Evolutionary conservation across 1,140 invertebrate species (phyloP), one percentile per base, ranked within the genome.

Genomic region (Elymnias hypermnestra): DNA sequence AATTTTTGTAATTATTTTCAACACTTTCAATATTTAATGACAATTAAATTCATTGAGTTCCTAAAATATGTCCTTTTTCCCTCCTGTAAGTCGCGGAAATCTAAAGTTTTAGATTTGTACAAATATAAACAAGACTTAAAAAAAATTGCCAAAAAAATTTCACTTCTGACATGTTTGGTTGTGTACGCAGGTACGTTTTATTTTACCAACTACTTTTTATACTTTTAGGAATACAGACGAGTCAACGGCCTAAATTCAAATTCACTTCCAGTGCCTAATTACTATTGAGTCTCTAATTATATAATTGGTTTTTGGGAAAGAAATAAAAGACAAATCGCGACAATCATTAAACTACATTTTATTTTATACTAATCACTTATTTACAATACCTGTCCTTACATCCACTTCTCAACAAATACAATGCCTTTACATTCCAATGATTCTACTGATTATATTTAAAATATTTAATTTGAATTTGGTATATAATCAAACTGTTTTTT

Each of bases 331-430:
- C 49, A 53, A 17, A 60, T 61, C 57, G 71, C 64, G 61, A 76
- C 73, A 76, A 76, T 76, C 75, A 76, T 82, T 74, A 72, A 68
- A 72, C 69, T 79, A 75, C 63, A 63, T 63, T 82, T 75, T 79
- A 78, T 77, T 83, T 73, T 70, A 74, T 67, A 63, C 63, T 74
- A 75, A 65, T 66, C 62, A 65, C 63, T 58, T 83, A 83, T 83
- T 63, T 83, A 82, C 76, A 83, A 79, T 65, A 71, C 54, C 52
- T 69, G 54, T 66, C 57, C 68, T 72, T 67, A 63, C 37, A 70
- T 65, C 26, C 50, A 42, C 18, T 42, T 39, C 38, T 41, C 12
- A n/a, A n/a, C 12, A 18, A 36, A 26, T 45, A 41, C 41, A 22
- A 19, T n/a, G 29, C 18, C 19, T 12, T 31, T 21, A 44, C 26